Evolutionary conservation across 2,888 invertebrate genomes (phyloP).

Genomic region (Leucozona laternaria): DNA sequence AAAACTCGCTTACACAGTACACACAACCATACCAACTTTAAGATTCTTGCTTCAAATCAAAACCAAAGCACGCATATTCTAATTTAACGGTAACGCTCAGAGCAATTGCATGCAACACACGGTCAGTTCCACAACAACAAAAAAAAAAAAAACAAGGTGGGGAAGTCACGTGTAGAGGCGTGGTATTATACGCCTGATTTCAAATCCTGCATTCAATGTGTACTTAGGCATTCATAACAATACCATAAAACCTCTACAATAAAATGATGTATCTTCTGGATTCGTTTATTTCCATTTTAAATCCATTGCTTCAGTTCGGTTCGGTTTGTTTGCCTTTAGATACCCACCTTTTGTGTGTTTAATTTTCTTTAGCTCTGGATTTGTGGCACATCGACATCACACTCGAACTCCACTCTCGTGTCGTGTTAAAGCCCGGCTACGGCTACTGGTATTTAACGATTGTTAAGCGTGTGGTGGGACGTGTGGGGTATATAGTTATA

Average conservation of each 20-base stretch:
- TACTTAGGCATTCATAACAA: constrained; percentile 76
- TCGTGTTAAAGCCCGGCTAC: constrained; percentile 71
- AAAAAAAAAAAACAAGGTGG: constrained; percentile 55
- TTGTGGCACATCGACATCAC: constrained; percentile 53
- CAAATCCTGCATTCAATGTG: constrained; percentile 72
- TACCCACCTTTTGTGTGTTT: constrained; percentile 10
- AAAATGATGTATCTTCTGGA: constrained; percentile 67
- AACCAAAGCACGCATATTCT: constrained; percentile 51
- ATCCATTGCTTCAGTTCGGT: constrained; percentile 76
- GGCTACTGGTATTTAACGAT: constrained; percentile 71
- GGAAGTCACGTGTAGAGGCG: constrained; percentile 76
- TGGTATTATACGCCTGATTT: constrained; percentile 74
- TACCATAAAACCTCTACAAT: constrained; percentile 46
- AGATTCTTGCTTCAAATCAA: constrained; percentile 28
- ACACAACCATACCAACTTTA: neutral
- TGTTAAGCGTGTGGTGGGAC: constrained; percentile 53
- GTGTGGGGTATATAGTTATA: constrained; percentile 7
- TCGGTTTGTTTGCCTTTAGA: constrained; percentile 69
- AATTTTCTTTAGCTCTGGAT: constrained; percentile 19
- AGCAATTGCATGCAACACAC: constrained; percentile 21
- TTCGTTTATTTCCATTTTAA: constrained; percentile 71
- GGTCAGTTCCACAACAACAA: neutral
- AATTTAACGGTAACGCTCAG: constrained; percentile 70
- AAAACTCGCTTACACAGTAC: neutral
- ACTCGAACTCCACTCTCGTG: constrained; percentile 49